Evolutionary conservation across 2,113 vertebrate species (phyloP), one percentile per base, ranked within the genome.

Genomic region (Boulengeromyrus knoepffleri): DNA sequence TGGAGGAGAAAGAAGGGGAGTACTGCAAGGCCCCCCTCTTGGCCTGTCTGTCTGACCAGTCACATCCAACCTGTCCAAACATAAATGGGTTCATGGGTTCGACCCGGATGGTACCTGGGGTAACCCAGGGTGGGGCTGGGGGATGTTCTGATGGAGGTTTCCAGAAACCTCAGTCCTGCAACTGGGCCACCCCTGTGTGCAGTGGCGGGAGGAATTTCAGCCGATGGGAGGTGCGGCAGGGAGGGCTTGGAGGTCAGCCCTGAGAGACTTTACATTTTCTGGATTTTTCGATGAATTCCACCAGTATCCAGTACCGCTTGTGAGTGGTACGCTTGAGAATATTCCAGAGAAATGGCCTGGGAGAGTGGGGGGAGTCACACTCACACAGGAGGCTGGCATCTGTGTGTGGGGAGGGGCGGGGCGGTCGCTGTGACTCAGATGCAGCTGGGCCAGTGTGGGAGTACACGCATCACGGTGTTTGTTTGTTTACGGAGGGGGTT

Each of bases 1-100:
- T 94, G 93, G 92, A 91, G 92, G 93, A 95, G 94, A 95, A 96
- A 95, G 94, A 94, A 94, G 92, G 91, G 94, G 94, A 96, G 96
- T 96, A 96, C 92, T 90, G 7, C 83, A 93, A 91, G 91, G 93
- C 94, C 89, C 87, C 89, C 92, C 94, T 94, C 93, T 94, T 45
- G 47, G 46, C n/a, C 70, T 58, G n/a, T 74, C 49, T 39, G 27
- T 21, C 46, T 13, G 31, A 87, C 50, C 19, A 19, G 5, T 46
- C 84, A 85, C 21, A 88, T 56, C 86, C 50, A 58, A 53, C 87
- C 31, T n/a, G 36, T 24, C 19, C 13, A 36, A 39, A n/a, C 56
- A 45, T 10, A 24, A 21, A 19, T n/a, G 12, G 31, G 21, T 24
- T 45, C 36, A 1, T 45, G 12, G 31, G 21, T 24, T 46, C 36